phyloP scores from a whole-genome alignment of 2,113 vertebrate genomes.

The Ellobius talpinus region DNA sequence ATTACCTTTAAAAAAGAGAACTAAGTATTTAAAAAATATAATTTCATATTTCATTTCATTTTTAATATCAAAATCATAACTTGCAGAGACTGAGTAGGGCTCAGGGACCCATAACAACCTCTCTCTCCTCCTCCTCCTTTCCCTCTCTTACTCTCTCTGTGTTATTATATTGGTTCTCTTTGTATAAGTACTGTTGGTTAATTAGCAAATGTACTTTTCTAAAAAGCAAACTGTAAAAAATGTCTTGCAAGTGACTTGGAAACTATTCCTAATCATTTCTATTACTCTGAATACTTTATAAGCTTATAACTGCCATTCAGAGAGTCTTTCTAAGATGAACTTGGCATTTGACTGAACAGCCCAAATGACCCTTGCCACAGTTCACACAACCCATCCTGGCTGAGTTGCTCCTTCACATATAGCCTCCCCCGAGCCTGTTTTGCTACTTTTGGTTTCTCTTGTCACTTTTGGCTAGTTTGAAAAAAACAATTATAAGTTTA shows the following conservation, averaged over 20 bases:
- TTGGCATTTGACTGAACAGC: constrained; percentile 9
- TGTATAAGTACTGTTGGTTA: not conserved
- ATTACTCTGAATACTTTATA: constrained; percentile 27
- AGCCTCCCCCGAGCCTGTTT: not conserved
- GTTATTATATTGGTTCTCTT: not conserved
- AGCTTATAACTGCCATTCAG: constrained; percentile 19
- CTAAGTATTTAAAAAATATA: too few relatives aligned
- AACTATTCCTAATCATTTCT: constrained; percentile 18
- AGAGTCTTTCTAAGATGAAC: constrained; percentile 12
- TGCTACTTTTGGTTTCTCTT: not conserved
- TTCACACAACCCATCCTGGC: not conserved
- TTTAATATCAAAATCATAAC: constrained; percentile 12
- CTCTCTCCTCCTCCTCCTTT: not conserved
- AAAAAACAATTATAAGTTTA: constrained; percentile 32
- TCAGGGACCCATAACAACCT: not conserved
- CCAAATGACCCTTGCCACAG: not conserved
- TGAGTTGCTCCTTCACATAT: not conserved
- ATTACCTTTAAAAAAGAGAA: too few relatives aligned
- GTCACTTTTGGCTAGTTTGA: not conserved
- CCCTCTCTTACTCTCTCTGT: not conserved
- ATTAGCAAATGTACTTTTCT: constrained; percentile 13
- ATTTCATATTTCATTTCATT: not conserved
- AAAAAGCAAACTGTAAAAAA: not conserved
- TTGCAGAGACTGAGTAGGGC: not conserved
- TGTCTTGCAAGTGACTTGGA: not conserved